Base-by-base conservation (phyloP, 2,888 invertebrate genomes). In the Myathropa florea region DNA sequence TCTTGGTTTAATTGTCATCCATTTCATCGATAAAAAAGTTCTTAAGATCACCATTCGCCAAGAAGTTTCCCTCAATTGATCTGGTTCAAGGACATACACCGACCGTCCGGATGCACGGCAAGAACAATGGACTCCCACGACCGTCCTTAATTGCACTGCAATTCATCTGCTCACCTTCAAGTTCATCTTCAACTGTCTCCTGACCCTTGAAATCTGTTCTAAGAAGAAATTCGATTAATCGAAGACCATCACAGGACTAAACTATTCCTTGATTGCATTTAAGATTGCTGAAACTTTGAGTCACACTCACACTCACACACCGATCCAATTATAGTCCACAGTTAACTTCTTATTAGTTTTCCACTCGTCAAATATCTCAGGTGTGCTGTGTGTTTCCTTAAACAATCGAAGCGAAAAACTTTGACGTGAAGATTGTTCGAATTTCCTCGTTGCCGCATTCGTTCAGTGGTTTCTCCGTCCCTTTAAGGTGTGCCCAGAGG, bases 231-330 rank as follows among this genome's bases (percentile, higher is more conserved):
- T 78, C 63, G 57, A 70, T 57, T 53, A 70, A 78, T 63, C 36
- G 36, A 57, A 55, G 28, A 70, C 63, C 68, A 57, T 70, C 55
- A 12, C 28, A 18, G n/a, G 10, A 10, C 14, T 24, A n/a, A 77
- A 63, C 26, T 55, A 77, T 77, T 70, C 53, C 77, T 53, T 77
- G 61, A 76, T 76, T 76, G 76, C 68, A 53, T 68, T 78, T 39
- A 9, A 55, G 70, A 70, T 61, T 70, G 36, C 53, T 57, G 24
- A 57, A 26, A 26, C 12, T 26, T 57, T 57, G 10, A 24, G 14
- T 24, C 57, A 3, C 57, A 26, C 46, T 1, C 9, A 9, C 33
- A 1, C 7, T 14, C 14, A 12, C 12, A 18, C 64, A 60, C 7
- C 77, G 30, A 72, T 79, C 65, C 65, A 72, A 72, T 72, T 79